Evolutionary conservation across 2,888 invertebrate genomes (phyloP), one percentile per base, ranked within the genome.

Genomic region (Amaurobius ferox): DNA sequence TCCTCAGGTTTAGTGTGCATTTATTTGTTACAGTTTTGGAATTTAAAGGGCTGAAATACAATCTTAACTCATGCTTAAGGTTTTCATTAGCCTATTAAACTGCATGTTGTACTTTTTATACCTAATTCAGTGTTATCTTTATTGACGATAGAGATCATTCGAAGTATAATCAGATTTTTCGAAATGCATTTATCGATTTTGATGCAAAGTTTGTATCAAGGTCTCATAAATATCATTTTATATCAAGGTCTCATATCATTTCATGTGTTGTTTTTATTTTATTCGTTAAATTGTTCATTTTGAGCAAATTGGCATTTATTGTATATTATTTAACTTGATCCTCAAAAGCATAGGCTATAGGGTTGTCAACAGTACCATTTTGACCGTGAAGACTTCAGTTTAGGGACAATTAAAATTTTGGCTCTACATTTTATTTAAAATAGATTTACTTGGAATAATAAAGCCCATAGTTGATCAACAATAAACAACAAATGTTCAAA

Each of bases 161-260:
- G 55, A 19, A 55, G 55, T 23, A 55, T 55, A 23, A 13, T 64
- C 7, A 64, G 64, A 2, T 6, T 64, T 29, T n/a, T n/a, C n/a
- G n/a, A 64, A 11, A 11, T 64, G 64, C 64, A 64, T 64, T 64
- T 64, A 68, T 68, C 35, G 16, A 0, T 68, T 68, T 68, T 68
- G 68, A 55, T 55, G 7, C 40, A 39, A 26, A 35, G n/a, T 35
- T 40, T 28, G 13, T 35, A 66, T 30, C n/a, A n/a, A n/a, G n/a
- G n/a, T n/a, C n/a, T n/a, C n/a, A n/a, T n/a, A n/a, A n/a, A n/a
- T n/a, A n/a, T n/a, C n/a, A n/a, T n/a, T n/a, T n/a, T n/a, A n/a
- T n/a, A n/a, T 30, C 9, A 13, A 16, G 19, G 26, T 35, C 13
- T 68, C 32, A 39, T 68, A 26, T 39, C 35, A 32, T 55, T 55